Base-by-base conservation (phyloP, 2,797 vertebrate genomes). In the Sandelia bainsii region DNA sequence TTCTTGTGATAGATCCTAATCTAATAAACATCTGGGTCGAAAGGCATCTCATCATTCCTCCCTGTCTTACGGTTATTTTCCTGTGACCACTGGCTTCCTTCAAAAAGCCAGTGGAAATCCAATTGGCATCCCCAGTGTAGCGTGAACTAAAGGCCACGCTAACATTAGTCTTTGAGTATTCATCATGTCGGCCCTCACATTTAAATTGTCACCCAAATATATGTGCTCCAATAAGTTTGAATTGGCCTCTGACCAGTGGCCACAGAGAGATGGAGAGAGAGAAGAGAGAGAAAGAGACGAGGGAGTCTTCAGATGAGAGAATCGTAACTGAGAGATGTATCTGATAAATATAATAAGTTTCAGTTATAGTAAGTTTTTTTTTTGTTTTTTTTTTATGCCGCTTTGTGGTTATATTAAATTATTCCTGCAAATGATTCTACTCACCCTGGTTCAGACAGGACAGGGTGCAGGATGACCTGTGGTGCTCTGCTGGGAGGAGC, bases 391-490 rank as follows among this genome's bases (percentile, higher is more conserved):
- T 53, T 63, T 32, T 61, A 64, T 44, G 46, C 4, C 4, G 25
- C 25, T 25, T 25, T 25, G 25, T 25, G 4, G 29, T 32, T 32
- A 6, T 32, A 32, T 32, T 32, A 6, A 32, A 32, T 32, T 7
- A 32, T 4, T 29, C 27, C n/a, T 39, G 22, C 9, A 5, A 46
- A 9, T 25, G 23, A 19, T 71, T 67, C n/a, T 48, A 89, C 98
- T 98, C 92, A 99, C 97, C 96, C 94, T 52, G 96, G 94, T 81
- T 97, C 98, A 34, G 97, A 96, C 84, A 96, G 95, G 91, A 99
- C 98, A 0, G 98, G 98, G 87, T 99, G 98, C 81, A 99, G 95
- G 84, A 99, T 91, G 74, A 99, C 98, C 92, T 99, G 98, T 0
- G 98, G 98, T 0, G 98, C 96, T 92, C 96, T 94, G 83, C 93